Base-by-base conservation (phyloP, 2,888 invertebrate species). In the Antheraea yamamai region DNA sequence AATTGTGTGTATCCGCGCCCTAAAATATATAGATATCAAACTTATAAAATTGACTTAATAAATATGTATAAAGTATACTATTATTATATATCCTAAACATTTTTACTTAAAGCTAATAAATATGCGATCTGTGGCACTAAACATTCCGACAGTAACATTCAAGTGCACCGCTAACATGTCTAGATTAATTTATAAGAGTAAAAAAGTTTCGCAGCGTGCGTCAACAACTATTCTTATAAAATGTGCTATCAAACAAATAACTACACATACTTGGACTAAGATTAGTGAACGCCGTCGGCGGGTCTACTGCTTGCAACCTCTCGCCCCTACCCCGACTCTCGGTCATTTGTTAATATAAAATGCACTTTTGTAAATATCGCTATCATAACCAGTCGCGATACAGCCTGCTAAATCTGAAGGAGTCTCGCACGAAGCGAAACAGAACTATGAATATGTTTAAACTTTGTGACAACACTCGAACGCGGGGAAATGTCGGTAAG, bases 1-100 rank as follows among this genome's bases (percentile, higher is more conserved):
- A 87, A 84, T 86, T 81, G 47, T 81, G 81, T 82, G 85, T 86
- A 87, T 87, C 83, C 83, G 81, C 83, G 83, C 77, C 80, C 83
- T 87, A 84, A 81, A 81, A 81, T 83, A 85, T 79, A 81, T 84
- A 81, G 82, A 85, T 88, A 89, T 88, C 85, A 86, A 92, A 91
- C 90, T 91, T 92, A 92, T 88, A 92, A 89, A 90, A 87, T 88
- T 85, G 85, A 89, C 90, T 89, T 89, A 91, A 88, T 82, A 80
- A 85, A 85, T 88, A 89, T 84, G 85, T 89, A 83, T 85, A 88
- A 85, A 87, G 86, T 88, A 86, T 81, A 82, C 81, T 79, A 74
- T 66, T 83, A 78, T 80, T 81, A 82, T 84, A 82, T 82, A 81
- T 83, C 83, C 79, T 82, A 82, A 83, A 81, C 78, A 79, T 82